A percentile compares a stretch with the other conserved stretches of the same genome.
phyloP scores from a whole-genome alignment of 2,113 vertebrate genomes.

The Regulus satrapa region DNA sequence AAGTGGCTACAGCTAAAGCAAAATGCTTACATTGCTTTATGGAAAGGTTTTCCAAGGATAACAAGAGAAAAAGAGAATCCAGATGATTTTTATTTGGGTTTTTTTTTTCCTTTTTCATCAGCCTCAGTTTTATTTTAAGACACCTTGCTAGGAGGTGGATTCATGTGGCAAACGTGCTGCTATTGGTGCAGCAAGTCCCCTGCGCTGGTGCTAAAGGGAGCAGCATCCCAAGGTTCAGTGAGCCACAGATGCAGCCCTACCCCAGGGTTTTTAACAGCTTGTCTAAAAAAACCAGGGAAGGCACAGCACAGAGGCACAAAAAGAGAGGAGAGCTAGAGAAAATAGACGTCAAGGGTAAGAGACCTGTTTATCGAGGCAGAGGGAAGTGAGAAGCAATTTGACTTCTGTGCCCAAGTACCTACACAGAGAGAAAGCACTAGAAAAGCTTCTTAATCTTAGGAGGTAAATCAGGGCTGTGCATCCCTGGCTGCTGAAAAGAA shows the following conservation, averaged over 20 bases:
- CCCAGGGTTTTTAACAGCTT: background rate
- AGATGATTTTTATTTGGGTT: fast-evolving
- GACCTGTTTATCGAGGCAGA: background rate
- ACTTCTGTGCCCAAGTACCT: background rate
- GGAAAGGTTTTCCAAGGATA: background rate
- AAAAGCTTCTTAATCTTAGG: background rate
- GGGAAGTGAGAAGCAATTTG: background rate
- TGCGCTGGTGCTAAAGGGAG: background rate
- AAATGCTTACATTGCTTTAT: background rate
- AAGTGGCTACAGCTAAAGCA: background rate
- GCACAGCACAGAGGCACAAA: background rate
- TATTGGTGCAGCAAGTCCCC: background rate
- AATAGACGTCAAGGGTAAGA: fast-evolving
- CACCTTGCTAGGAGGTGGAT: background rate
- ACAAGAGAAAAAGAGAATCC: background rate
- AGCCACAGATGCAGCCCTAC: background rate
- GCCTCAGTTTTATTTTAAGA: background rate
- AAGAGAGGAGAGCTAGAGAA: background rate
- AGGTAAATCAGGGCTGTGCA: background rate
- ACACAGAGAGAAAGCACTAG: background rate
- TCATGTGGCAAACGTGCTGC: background rate
- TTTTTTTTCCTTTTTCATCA: background rate
- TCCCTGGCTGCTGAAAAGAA: background rate
- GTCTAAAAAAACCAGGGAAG: background rate
- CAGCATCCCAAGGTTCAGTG: background rate